phyloP scores from a whole-genome alignment of 2,113 vertebrate species.

The Aptenodytes forsteri region DNA sequence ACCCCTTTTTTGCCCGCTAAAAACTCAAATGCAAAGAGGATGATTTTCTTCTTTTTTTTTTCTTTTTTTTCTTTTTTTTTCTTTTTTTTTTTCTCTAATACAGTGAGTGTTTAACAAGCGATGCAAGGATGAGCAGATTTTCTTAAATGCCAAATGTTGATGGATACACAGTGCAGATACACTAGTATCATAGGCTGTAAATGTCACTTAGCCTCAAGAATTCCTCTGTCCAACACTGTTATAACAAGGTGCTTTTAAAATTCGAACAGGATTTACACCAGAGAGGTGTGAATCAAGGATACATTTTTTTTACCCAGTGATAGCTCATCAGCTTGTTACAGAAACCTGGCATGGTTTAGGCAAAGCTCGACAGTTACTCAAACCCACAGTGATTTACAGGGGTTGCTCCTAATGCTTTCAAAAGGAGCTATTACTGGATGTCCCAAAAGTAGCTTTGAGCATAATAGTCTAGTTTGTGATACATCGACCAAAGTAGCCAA shows the following conservation, averaged over 20 bases:
- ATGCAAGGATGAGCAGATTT: slow-evolving; percentile 58
- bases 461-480: slow-evolving; percentile 40
- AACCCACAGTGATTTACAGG: slow-evolving; percentile 16
- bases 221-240: slow-evolving; percentile 63
- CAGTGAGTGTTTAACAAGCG: slow-evolving; percentile 43
- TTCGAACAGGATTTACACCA: slow-evolving; percentile 57
- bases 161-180: slow-evolving; percentile 52
- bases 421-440: background rate
- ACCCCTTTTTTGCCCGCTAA: background rate
- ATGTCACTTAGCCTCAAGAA: slow-evolving; percentile 67
- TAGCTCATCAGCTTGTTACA: slow-evolving; percentile 54
- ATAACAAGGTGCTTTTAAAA: slow-evolving; percentile 67
- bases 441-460: slow-evolving; percentile 36
- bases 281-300: slow-evolving; percentile 52
- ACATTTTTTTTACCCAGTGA: background rate
- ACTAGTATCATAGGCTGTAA: slow-evolving; percentile 59
- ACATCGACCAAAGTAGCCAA: slow-evolving; percentile 17
- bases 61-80: background rate
- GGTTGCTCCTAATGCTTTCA: slow-evolving; percentile 13
- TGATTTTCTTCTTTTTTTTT: background rate
- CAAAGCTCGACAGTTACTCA: slow-evolving; percentile 4
- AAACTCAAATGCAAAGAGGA: background rate
- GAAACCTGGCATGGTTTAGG: slow-evolving; percentile 49
- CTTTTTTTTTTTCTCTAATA: background rate
- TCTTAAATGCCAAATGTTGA: slow-evolving; percentile 68